phyloP scores from a whole-genome alignment of 2,888 invertebrate species.

The Capitulum mitella region DNA sequence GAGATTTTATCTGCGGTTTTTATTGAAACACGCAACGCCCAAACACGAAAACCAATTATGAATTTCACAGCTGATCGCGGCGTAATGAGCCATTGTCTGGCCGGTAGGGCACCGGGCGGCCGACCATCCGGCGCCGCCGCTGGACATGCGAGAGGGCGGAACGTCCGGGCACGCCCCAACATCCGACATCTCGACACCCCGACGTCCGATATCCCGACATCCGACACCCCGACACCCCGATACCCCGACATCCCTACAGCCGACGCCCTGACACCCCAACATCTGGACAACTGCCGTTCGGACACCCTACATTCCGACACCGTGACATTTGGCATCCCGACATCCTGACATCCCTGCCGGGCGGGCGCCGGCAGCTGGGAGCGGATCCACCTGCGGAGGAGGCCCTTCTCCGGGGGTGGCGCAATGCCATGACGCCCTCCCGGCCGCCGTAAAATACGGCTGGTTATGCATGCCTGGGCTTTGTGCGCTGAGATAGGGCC shows the following conservation, averaged over 20 bases:
- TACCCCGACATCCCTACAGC: neutral
- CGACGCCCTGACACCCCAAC: neutral
- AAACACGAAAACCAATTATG: conserved; percentile 7
- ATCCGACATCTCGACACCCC: too few relatives aligned
- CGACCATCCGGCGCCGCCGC: neutral
- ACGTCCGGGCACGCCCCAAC: too few relatives aligned
- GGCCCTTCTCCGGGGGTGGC: neutral
- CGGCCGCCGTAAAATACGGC: neutral
- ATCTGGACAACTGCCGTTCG: too few relatives aligned
- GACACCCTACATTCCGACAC: too few relatives aligned
- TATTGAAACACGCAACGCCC: conserved; percentile 8
- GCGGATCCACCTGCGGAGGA: neutral
- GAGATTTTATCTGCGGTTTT: conserved; percentile 7
- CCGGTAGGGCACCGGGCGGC: neutral
- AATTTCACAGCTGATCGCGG: conserved; percentile 17
- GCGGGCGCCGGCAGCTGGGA: neutral
- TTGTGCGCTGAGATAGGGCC: neutral
- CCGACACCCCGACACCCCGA: too few relatives aligned
- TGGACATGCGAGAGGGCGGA: neutral
- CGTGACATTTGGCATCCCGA: neutral
- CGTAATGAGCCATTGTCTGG: neutral
- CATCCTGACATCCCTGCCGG: neutral
- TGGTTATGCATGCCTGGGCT: neutral
- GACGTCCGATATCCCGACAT: too few relatives aligned
- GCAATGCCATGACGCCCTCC: neutral